phyloP scores from a whole-genome alignment of 2,888 invertebrate species.

The Drosophila birchii region DNA sequence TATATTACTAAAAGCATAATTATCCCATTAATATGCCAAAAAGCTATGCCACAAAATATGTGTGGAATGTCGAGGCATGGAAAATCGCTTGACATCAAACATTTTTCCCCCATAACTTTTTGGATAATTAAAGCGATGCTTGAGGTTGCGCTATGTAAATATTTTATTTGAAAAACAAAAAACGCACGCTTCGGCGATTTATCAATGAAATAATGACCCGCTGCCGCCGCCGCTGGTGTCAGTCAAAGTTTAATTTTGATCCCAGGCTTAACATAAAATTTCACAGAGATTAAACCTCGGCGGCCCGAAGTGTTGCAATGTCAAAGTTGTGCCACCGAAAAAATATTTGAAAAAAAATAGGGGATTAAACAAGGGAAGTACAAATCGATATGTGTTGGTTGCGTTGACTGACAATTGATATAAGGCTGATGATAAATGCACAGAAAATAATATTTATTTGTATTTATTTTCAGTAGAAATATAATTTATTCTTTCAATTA shows the following conservation, averaged over 20 bases:
- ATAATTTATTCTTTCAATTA: background rate
- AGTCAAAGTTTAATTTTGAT: slow-evolving; percentile 32
- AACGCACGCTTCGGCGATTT: slow-evolving; percentile 46
- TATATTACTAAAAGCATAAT: slow-evolving; percentile 13
- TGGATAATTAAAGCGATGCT: slow-evolving; percentile 21
- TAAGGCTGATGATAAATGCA: background rate
- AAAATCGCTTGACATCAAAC: slow-evolving; percentile 18
- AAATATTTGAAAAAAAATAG: slow-evolving; percentile 11
- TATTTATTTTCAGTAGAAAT: background rate
- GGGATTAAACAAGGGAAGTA: slow-evolving; percentile 25
- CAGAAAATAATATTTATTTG: background rate
- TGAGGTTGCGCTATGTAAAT: slow-evolving; percentile 31
- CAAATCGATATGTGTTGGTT: slow-evolving; percentile 31
- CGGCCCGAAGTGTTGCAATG: slow-evolving; percentile 47
- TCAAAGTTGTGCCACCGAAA: slow-evolving; percentile 51
- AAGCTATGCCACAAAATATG: slow-evolving; percentile 6
- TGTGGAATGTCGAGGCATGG: slow-evolving; percentile 22
- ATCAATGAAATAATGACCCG: slow-evolving; percentile 57
- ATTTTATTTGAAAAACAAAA: slow-evolving; percentile 5
- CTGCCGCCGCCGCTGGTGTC: slow-evolving; percentile 23
- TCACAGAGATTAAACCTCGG: slow-evolving; percentile 62
- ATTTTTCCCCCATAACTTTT: slow-evolving; percentile 18
- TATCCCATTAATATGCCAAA: slow-evolving; percentile 21
- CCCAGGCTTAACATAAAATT: slow-evolving; percentile 54
- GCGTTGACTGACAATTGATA: slow-evolving; percentile 17